Conservation (phyloP, 2,888 invertebrate species). For the Plebejus argus region DNA sequence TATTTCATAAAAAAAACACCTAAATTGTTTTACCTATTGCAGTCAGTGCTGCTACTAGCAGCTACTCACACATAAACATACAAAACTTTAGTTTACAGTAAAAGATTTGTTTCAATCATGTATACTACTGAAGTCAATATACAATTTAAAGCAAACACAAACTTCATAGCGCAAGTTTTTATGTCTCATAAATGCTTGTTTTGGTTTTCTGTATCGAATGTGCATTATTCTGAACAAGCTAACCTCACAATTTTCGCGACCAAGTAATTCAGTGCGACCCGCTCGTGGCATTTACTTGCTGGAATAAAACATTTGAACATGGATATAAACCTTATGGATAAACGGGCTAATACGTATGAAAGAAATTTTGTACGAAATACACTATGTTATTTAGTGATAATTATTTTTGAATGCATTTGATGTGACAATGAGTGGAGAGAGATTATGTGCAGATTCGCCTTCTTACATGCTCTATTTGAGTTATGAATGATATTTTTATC, state of each 20-base stretch:
- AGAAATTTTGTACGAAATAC: too few species aligned
- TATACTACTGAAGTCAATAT: background rate
- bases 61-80: too few species aligned
- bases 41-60: too few species aligned
- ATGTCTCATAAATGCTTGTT: constrained; percentile 38
- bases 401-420: too few species aligned
- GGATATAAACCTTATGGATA: constrained; percentile 41
- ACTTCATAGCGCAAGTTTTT: constrained; percentile 23
- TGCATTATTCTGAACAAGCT: constrained; percentile 61
- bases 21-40: too few species aligned
- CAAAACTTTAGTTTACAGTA: too few species aligned
- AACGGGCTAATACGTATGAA: background rate
- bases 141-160: constrained; percentile 25
- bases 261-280: constrained; percentile 68
- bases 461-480: too few species aligned
- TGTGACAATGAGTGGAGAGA: too few species aligned
- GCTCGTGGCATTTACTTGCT: constrained; percentile 68
- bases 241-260: constrained; percentile 65
- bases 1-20: too few species aligned
- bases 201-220: constrained; percentile 52
- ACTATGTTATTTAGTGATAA: too few species aligned
- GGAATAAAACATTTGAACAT: constrained; percentile 68
- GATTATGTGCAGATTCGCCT: too few species aligned
- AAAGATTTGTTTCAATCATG: background rate
- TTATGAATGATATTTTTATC: too few species aligned